phyloP scores from a whole-genome alignment of 2,797 vertebrate species.

The Buphagus erythrorhynchus region DNA sequence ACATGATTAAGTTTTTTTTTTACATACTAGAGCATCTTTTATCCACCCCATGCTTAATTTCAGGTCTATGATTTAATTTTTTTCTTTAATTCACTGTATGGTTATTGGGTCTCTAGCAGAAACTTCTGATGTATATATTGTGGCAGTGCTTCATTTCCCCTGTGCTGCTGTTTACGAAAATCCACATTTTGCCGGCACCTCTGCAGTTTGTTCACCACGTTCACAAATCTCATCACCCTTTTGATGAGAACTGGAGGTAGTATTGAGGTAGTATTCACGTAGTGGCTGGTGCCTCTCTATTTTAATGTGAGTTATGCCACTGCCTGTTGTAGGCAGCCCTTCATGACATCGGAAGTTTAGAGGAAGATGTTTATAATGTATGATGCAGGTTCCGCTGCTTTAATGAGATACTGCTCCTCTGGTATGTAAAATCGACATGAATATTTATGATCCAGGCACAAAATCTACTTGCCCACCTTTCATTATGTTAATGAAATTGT shows the following conservation, averaged over 20 bases:
- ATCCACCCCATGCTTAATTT: neutral
- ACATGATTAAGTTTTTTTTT: neutral
- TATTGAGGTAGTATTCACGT: neutral
- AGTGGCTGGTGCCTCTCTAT: neutral
- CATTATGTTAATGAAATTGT: conserved; percentile 30
- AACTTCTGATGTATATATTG: neutral
- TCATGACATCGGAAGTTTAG: neutral
- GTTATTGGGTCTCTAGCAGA: neutral
- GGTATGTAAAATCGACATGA: neutral
- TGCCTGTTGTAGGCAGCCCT: neutral
- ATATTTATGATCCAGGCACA: conserved; percentile 35
- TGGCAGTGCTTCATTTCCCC: neutral
- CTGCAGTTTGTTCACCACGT: rapidly evolving
- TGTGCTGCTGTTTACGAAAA: neutral
- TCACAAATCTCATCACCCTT: neutral
- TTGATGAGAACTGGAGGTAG: neutral
- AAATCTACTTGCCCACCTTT: conserved; percentile 51
- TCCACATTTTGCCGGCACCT: neutral
- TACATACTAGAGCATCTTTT: neutral
- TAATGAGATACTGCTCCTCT: conserved; percentile 11
- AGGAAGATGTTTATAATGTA: neutral
- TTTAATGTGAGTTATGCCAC: neutral
- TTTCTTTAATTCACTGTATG: neutral
- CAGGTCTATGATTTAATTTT: neutral
- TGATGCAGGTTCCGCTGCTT: neutral